Base-by-base conservation (phyloP, 2,113 vertebrate species). In the Sardina pilchardus region DNA sequence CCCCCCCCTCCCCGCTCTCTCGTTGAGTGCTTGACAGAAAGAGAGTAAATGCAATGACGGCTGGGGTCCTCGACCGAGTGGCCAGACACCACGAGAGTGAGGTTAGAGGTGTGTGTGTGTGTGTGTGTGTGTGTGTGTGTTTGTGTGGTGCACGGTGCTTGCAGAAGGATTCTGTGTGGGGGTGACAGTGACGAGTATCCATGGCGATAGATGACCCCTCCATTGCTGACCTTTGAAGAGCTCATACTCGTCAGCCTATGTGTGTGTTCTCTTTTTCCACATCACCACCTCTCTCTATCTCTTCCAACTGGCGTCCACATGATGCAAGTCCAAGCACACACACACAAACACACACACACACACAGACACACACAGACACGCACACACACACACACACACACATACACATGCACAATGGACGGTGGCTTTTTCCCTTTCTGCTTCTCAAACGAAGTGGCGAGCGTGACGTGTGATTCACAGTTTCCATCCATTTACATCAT, bases 211-310 rank as follows among this genome's bases (percentile, higher is more conserved):
- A 88, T 92, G 90, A 91, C 90, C 90, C 88, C 87, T 86, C 83
- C 45, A 75, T 86, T 86, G 86, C 87, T 93, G 93, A 94, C 93
- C 94, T 94, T 92, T 93, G 88, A 85, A 78, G 71, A 78, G 71
- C 71, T 78, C 63, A 71, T 26, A 36, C 30, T 14, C 30, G 4
- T 36, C 14, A 10, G 30, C 16, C 30, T 36, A 1, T 30, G 67
- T 75, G 67, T 14, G 67, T 36, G 30, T 75, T 6, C 63, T 71
- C 63, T 12, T 71, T 71, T 71, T 71, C 63, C 26, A 34, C n/a
- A 71, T 71, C 26, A 71, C 26, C 63, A 71, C 63, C n/a, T 30
- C 26, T 71, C 63, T 71, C 26, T 71, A 71, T 71, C 63, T 71
- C 53, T 19, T 59, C n/a, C 12, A 67, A 67, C n/a, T 71, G 63